Conservation (phyloP, 2,797 vertebrate species). For the Rallus crepitans region DNA sequence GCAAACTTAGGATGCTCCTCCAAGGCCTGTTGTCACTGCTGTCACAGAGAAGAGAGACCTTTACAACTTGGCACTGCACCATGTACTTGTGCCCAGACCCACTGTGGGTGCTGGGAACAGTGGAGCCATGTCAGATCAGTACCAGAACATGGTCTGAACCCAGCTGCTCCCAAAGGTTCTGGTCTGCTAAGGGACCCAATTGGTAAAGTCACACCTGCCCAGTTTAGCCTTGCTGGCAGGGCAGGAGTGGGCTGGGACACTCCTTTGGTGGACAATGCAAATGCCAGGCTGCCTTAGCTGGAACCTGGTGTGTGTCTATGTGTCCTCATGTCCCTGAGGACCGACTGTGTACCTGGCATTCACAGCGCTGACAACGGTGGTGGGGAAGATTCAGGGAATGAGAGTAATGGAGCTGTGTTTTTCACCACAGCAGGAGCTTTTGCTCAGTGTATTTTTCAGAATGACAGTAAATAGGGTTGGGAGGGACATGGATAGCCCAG, state of each 20-base stretch:
- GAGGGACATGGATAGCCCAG: not conserved
- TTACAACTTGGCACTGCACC: accelerated
- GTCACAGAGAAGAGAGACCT: not conserved
- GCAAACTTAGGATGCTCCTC: not conserved
- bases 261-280: not conserved
- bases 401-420: not conserved
- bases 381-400: not conserved
- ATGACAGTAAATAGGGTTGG: not conserved
- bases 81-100: not conserved
- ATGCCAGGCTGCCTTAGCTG: not conserved
- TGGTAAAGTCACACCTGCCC: not conserved
- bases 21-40: not conserved
- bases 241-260: not conserved
- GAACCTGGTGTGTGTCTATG: accelerated
- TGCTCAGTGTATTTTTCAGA: not conserved
- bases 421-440: not conserved
- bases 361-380: accelerated
- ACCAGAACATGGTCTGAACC: no score
- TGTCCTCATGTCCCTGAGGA: accelerated
- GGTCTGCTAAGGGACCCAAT: not conserved
- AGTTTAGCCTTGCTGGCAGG: not conserved
- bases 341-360: accelerated
- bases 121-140: not conserved
- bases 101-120: accelerated
- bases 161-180: not conserved